Evolutionary conservation across 2,797 vertebrate species (phyloP).

Genomic region (Anguilla anguilla): DNA sequence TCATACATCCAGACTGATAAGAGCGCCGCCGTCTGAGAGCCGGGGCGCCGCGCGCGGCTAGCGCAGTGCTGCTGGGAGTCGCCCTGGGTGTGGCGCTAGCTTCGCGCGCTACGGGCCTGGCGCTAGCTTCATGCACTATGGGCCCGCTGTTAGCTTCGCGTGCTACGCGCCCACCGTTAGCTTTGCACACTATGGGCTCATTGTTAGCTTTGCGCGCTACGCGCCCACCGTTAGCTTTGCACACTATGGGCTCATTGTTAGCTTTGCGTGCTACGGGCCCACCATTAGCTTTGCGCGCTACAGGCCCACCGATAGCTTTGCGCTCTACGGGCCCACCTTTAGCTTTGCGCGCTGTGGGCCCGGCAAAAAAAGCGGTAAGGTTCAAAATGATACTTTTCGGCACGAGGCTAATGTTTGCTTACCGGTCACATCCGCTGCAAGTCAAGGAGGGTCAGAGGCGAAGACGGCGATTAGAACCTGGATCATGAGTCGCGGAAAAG

Average conservation of each 20-base stretch:
- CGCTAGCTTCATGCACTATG: no score
- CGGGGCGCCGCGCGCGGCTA: slow-evolving; percentile 66
- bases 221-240: no score
- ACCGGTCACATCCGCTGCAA: not conserved
- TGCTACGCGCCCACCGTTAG: no score
- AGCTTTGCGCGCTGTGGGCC: no score
- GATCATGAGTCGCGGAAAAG: not conserved
- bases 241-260: no score
- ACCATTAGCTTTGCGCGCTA: no score
- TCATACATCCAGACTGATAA: slow-evolving; percentile 76
- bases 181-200: no score
- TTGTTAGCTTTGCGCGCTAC: no score
- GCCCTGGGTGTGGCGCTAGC: not conserved
- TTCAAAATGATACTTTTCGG: not conserved
- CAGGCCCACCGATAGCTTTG: no score
- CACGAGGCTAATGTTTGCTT: not conserved
- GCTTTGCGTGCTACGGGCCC: no score
- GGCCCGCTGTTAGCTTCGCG: no score
- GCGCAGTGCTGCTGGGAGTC: slow-evolving; percentile 35
- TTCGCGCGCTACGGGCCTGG: not conserved
- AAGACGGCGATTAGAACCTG: not conserved
- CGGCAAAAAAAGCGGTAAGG: not conserved
- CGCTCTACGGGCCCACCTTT: no score
- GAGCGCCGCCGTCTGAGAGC: slow-evolving; percentile 75
- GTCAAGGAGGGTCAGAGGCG: not conserved